Base-by-base conservation (phyloP, 2,797 vertebrate genomes). In the Stomatorhinus walkeri region DNA sequence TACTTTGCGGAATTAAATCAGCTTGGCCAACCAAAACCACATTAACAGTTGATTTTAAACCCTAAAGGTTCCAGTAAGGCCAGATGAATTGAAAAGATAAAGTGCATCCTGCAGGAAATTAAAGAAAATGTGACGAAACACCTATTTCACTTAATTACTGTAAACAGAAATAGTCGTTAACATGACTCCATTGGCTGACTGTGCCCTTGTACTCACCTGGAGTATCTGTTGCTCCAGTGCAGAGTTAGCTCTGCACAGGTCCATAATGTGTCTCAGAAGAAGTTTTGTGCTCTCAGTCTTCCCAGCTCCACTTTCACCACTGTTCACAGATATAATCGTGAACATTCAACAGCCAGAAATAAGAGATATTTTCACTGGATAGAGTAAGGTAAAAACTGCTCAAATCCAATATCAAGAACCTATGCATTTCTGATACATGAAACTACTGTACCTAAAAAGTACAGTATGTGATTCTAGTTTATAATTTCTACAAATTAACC, bases 241-340 rank as follows among this genome's bases (percentile, higher is more conserved):
- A 0, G 91, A 94, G 92, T 95, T 95, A 79, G 95, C 94, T 61
- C 91, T 93, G 91, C 95, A 95, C 0, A 96, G 91, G 79, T 94
- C 93, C 94, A 96, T 95, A 89, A 96, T 93, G 79, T 96, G 96
- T 84, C 93, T 91, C 89, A 96, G 90, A 68, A 96, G 90, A 0
- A 96, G 92, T 83, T 96, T 96, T 0, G 95, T 95, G 92, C 94
- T 96, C 90, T 96, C 96, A 0, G 96, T 96, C 91, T 96, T 96
- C 16, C 96, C 95, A 2, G 95, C 95, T 32, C 95, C 96, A 0
- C 96, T 96, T 90, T 96, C 95, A 59, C 96, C 96, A 16, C 96
- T 96, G 83, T 52, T 49, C 59, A 88, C 28, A 79, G 24, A 56
- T 1, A 10, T n/a, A 64, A 49, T 22, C 52, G 10, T 87, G 51